A percentile compares a stretch with the other conserved stretches of the same genome.
Evolutionary conservation across 2,797 vertebrate genomes (phyloP).

Genomic region (Alcedo atthis): DNA sequence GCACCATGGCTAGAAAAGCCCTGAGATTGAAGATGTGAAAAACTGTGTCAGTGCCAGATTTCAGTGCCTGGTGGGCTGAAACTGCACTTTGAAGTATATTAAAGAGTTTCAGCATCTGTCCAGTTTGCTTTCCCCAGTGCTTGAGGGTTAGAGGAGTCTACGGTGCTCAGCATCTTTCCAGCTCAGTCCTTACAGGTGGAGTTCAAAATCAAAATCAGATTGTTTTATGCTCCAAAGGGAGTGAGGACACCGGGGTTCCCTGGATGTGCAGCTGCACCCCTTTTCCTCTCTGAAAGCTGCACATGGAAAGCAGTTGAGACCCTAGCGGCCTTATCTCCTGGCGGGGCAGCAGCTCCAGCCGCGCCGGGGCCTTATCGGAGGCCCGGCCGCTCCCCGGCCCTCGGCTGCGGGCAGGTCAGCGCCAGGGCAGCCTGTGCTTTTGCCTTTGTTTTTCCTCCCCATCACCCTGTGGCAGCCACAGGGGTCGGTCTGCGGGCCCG

Average conservation of each 20-base stretch:
- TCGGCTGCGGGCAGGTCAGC: slow-evolving; percentile 49
- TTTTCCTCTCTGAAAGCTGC: background rate
- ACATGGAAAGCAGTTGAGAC: background rate
- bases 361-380: background rate
- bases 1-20: accelerated
- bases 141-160: background rate
- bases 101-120: background rate
- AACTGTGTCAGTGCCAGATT: background rate
- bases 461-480: background rate
- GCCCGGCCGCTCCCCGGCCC: background rate
- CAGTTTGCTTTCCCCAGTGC: background rate
- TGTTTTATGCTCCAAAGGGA: background rate
- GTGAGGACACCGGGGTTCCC: accelerated
- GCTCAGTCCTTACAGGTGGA: background rate
- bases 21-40: background rate
- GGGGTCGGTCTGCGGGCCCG: background rate
- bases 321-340: background rate
- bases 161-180: background rate
- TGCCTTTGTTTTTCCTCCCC: slow-evolving; percentile 32
- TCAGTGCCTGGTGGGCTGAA: background rate
- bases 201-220: background rate
- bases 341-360: background rate
- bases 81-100: background rate
- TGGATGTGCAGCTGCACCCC: background rate
- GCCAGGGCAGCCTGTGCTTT: slow-evolving; percentile 40